A percentile compares a stretch with the other conserved stretches of the same genome.
Conservation (phyloP, 2,888 invertebrate species). For the Dyspetes luteomarginatus region DNA sequence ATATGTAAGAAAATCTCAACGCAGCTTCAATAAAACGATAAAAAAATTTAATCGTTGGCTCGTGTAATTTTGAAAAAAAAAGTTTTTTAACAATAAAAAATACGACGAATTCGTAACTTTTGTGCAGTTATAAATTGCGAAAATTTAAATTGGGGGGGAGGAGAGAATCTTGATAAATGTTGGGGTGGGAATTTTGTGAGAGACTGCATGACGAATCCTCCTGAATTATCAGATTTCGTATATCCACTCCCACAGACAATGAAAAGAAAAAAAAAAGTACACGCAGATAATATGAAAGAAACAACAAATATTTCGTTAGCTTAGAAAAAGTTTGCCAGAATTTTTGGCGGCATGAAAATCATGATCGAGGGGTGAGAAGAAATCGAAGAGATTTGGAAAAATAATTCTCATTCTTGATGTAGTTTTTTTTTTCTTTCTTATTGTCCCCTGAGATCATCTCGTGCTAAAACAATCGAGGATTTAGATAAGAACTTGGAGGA, state of each 20-base stretch:
- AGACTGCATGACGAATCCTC: constrained; percentile 60
- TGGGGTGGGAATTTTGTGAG: constrained; percentile 22
- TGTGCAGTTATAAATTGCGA: too few species aligned
- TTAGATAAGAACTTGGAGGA: too few species aligned
- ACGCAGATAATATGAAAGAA: background rate
- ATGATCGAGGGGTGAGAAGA: constrained; percentile 3
- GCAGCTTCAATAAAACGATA: background rate
- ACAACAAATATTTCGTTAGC: constrained; percentile 43
- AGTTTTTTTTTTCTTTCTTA: constrained; percentile 45
- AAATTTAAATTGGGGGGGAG: too few species aligned
- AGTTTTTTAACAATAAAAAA: background rate
- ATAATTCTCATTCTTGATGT: constrained; percentile 9
- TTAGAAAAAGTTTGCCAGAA: constrained; percentile 28
- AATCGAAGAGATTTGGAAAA: constrained; percentile 44
- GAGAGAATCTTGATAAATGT: too few species aligned
- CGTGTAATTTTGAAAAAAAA: background rate
- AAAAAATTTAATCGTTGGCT: background rate
- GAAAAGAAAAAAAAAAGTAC: background rate
- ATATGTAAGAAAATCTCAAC: background rate
- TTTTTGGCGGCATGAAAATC: background rate
- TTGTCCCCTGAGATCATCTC: constrained; percentile 45
- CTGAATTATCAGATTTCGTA: constrained; percentile 61
- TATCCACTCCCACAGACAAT: constrained; percentile 50
- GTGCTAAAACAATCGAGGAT: constrained; percentile 27
- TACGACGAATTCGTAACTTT: background rate